Base-by-base conservation (phyloP, 2,113 vertebrate species). In the Limnothrissa miodon region DNA sequence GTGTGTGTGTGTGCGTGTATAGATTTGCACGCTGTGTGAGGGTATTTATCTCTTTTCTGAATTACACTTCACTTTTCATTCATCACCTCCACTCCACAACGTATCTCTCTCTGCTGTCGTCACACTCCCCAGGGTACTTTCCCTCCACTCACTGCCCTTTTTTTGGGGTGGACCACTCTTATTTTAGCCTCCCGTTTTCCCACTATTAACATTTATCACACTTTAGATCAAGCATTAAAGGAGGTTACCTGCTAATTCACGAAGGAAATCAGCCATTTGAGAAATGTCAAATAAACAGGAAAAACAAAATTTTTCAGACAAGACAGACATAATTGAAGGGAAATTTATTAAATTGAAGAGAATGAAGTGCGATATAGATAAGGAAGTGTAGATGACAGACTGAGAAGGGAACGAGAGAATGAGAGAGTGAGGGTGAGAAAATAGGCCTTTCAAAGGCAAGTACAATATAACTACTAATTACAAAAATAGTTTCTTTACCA, bases 1-100 rank as follows among this genome's bases (percentile, higher is more conserved):
- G 62, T 82, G 5, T 66, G 33, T 39, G 48, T 56, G 78, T 53
- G 33, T 81, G 83, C 53, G 23, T 42, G 45, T 86, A 79, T 42
- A 79, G 21, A 70, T 83, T 81, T 62, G 62, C 23, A 46, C 42
- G 25, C 78, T 33, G 33, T 53, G 39, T 44, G 15, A 39, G n/a
- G n/a, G n/a, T n/a, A 81, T 88, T 87, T 84, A 82, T 84, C 82
- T 87, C 45, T 78, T 85, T 86, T 56, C 83, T 83, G 42, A 85
- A 88, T 85, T 84, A 79, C 82, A 87, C 81, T 85, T 88, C 78
- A 84, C 45, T 62, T 87, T 86, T 74, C 83, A 89, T 87, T 89
- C 45, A 85, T 89, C 84, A 85, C 83, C 45, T 70, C 62, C 78
- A 80, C 79, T 86, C 42, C 59, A 44, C 21, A 39, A 25, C 74